Evolutionary conservation across 2,113 vertebrate species (phyloP), one percentile per base, ranked within the genome.

Genomic region (Triplophysa tibetana): DNA sequence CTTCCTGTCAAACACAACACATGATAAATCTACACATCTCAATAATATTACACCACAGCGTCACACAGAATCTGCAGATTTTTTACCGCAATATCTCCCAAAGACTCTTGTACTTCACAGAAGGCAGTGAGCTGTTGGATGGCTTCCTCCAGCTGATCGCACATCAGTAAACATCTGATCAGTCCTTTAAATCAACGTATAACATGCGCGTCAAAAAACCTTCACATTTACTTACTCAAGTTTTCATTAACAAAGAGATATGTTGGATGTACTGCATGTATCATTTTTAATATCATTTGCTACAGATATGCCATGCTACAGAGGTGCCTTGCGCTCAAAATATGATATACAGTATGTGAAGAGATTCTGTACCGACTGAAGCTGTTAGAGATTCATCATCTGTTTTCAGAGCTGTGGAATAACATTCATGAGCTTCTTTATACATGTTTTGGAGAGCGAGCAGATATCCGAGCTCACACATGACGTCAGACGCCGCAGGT

Each of bases 91-190:
- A 91, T 90, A 75, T 85, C 91, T 64, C 92, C 91, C 0, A 90
- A 67, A n/a, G 91, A 92, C 61, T 92, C 87, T 70, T 93, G 91
- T 67, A 92, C 87, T 88, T 90, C 93, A 62, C 84, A 87, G 16
- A 93, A 84, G 81, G 94, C 93, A 43, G 93, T 91, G 75, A 94
- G 81, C 68, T 93, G 93, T 24, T 90, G 86, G 8, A 85, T 88
- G 0, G 92, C 92, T 80, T 93, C 90, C 58, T 91, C 86, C 29
- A 93, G 85, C n/a, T 88, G 87, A 24, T 89, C 91, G 8, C 89
- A 87, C 13, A 92, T 75, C 80, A 93, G 87, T 83, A 89, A 89
- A 66, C 92, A 92, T 89, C 87, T 90, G 75, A 93, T 90, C 70
- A 88, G 76, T 9, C 93, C 93, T 93, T 81, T 45, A 56, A 33